Evolutionary conservation across 2,797 vertebrate species (phyloP).

Genomic region (Xenopus petersii): DNA sequence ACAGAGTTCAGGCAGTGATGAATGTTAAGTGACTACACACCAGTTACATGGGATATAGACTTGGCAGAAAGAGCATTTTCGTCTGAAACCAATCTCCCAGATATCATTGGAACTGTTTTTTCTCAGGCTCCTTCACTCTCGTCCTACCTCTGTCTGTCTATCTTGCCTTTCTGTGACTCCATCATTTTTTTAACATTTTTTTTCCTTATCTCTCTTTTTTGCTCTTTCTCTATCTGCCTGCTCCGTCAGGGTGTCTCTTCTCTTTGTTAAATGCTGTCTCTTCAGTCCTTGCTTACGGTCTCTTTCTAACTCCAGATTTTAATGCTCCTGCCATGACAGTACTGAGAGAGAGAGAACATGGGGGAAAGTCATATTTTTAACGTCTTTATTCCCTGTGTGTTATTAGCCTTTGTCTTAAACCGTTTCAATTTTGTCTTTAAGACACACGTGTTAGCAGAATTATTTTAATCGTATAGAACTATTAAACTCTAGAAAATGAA

Average conservation of each 20-base stretch:
- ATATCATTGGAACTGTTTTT: slow-evolving; percentile 67
- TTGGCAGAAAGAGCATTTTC: slow-evolving; percentile 73
- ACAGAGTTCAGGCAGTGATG: slow-evolving; percentile 92
- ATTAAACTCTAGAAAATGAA: too few species aligned
- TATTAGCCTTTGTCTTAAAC: too few species aligned
- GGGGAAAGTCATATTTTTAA: too few species aligned
- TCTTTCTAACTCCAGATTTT: not conserved
- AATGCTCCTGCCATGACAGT: too few species aligned
- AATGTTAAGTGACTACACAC: slow-evolving; percentile 93
- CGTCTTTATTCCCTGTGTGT: too few species aligned
- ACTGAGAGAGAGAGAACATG: too few species aligned
- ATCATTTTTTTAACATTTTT: slow-evolving; percentile 6
- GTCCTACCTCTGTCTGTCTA: slow-evolving; percentile 45
- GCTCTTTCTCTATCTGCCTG: slow-evolving; percentile 27
- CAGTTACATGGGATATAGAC: slow-evolving; percentile 80
- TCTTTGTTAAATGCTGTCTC: slow-evolving; percentile 38
- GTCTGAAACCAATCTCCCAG: slow-evolving; percentile 71
- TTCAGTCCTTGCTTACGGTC: slow-evolving; percentile 6
- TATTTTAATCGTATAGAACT: too few species aligned
- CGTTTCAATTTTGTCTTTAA: too few species aligned
- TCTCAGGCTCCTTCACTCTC: slow-evolving; percentile 57
- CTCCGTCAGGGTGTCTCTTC: slow-evolving; percentile 38
- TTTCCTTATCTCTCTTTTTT: slow-evolving; percentile 23
- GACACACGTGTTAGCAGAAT: too few species aligned
- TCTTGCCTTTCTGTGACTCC: slow-evolving; percentile 28